phyloP scores from a whole-genome alignment of 2,888 invertebrate species.

The Dromius quadrimaculatus region DNA sequence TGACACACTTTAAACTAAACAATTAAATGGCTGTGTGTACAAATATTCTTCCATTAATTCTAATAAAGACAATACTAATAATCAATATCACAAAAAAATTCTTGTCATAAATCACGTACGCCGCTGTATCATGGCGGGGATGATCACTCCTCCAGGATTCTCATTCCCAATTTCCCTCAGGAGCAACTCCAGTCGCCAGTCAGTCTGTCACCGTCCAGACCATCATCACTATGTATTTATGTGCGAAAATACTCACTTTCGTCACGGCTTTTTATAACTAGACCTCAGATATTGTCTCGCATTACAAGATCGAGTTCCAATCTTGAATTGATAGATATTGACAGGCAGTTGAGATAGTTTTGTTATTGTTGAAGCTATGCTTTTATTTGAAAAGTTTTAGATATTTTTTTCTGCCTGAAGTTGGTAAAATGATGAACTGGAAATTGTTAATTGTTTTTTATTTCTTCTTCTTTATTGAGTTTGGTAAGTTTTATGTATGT shows the following conservation, averaged over 20 bases:
- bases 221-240: constrained; percentile 41
- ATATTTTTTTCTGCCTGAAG: too few relatives aligned
- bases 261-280: not conserved
- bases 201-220: constrained; percentile 43
- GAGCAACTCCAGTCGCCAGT: constrained; percentile 40
- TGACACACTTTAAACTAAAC: too few relatives aligned
- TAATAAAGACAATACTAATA: too few relatives aligned
- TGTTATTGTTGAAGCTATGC: not conserved
- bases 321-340: not conserved
- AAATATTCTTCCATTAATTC: too few relatives aligned
- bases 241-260: constrained; percentile 3
- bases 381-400: not conserved
- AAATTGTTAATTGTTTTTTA: not conserved
- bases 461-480: not conserved
- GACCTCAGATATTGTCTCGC: not conserved
- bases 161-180: constrained; percentile 8
- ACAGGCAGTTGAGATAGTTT: not conserved
- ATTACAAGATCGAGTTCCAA: too few relatives aligned
- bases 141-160: not conserved
- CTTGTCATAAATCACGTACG: too few relatives aligned
- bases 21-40: too few relatives aligned
- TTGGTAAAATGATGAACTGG: not conserved
- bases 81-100: not conserved
- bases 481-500: constrained; percentile 29
- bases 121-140: not conserved